Evolutionary conservation across 2,113 vertebrate species (phyloP).

Genomic region (Engraulis encrasicolus): DNA sequence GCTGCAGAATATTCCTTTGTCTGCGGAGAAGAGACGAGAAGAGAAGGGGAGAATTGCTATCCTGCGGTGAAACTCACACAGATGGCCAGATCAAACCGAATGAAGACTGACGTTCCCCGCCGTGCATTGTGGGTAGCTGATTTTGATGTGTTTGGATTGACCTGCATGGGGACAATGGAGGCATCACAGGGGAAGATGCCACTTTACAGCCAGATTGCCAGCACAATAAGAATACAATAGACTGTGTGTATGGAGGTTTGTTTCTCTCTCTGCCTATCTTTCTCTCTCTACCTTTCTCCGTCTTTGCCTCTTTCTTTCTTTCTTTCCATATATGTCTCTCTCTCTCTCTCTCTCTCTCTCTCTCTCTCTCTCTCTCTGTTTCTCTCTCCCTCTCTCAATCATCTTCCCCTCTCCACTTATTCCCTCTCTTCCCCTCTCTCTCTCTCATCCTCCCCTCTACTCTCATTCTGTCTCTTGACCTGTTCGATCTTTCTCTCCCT

Average conservation of each 20-base stretch:
- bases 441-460: too few species aligned
- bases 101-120: slow-evolving; percentile 43
- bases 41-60: slow-evolving; percentile 23
- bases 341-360: background rate
- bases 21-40: too few species aligned
- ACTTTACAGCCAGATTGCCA: background rate
- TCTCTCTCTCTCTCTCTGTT: slow-evolving; percentile 10
- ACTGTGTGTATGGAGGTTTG: background rate
- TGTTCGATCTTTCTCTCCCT: slow-evolving; percentile 18
- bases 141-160: slow-evolving; percentile 23
- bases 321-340: background rate
- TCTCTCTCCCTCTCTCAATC: background rate
- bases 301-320: background rate
- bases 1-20: background rate
- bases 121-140: slow-evolving; percentile 44
- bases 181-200: background rate
- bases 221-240: background rate
- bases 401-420: too few species aligned
- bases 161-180: background rate
- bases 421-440: too few species aligned
- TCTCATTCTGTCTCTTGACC: background rate
- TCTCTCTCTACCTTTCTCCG: background rate
- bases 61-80: background rate
- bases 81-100: slow-evolving; percentile 9
- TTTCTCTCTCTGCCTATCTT: slow-evolving; percentile 9